Evolutionary conservation across 2,113 vertebrate genomes (phyloP).

Genomic region (Actenoides lindsayi): DNA sequence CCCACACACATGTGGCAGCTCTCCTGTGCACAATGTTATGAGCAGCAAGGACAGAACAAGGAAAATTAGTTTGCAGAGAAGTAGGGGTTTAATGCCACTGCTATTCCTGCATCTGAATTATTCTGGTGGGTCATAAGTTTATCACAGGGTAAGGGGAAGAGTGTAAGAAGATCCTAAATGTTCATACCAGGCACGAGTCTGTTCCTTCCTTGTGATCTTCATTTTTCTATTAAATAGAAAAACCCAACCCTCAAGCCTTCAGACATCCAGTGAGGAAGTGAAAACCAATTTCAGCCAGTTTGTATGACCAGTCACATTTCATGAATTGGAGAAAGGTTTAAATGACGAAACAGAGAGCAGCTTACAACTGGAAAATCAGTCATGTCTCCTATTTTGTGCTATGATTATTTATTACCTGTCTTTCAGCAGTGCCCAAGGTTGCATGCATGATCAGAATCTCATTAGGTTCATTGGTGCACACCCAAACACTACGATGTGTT

Average conservation of each 20-base stretch:
- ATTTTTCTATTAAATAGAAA: neutral
- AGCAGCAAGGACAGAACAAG: neutral
- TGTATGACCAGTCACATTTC: neutral
- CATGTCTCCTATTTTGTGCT: neutral
- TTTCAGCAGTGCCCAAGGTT: neutral
- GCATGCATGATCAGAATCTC: neutral
- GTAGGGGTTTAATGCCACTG: neutral
- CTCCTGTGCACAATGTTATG: neutral
- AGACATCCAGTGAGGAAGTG: neutral
- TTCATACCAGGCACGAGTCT: neutral
- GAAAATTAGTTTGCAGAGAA: neutral
- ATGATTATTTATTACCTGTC: neutral
- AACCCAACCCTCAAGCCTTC: neutral
- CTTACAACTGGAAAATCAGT: neutral
- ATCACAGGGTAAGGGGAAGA: neutral
- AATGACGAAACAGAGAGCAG: neutral
- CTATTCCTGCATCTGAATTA: neutral
- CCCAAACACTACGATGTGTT: neutral
- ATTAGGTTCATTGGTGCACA: neutral
- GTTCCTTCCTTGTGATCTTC: neutral
- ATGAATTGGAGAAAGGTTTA: neutral
- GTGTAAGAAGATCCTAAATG: neutral
- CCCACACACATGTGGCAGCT: neutral
- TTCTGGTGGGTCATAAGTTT: neutral
- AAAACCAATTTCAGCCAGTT: neutral